These are phyloP conservation scores for Coenonympha glycerion DNA, from an alignment of 2,888 invertebrate genomes.

Conservation along the genomic window DNA sequence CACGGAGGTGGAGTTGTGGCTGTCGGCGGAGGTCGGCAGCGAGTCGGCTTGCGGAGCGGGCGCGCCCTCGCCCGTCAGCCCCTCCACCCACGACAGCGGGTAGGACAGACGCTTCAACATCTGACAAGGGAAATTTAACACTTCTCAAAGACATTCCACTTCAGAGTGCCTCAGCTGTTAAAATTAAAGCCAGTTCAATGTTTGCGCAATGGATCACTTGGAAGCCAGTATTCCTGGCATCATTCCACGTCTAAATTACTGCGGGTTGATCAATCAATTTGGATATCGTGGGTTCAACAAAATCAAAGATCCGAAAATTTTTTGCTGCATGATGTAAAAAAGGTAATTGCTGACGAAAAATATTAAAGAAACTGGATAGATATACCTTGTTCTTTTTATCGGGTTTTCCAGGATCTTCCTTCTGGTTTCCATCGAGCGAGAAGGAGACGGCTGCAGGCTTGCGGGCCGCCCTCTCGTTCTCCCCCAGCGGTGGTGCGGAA, in stretches of 20 bases:
- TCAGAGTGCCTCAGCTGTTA: too few species aligned
- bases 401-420: constrained; percentile 75
- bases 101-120: constrained; percentile 94
- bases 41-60: constrained; percentile 73
- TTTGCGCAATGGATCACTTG: too few species aligned
- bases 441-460: constrained; percentile 69
- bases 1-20: constrained; percentile 81
- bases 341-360: too few species aligned
- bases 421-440: constrained; percentile 62
- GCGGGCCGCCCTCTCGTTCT: constrained; percentile 62
- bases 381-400: constrained; percentile 85
- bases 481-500: constrained; percentile 71
- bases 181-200: too few species aligned
- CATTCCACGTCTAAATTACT: too few species aligned
- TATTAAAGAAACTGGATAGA: neutral
- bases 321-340: too few species aligned
- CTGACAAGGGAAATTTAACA: constrained; percentile 61
- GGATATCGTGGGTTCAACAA: too few species aligned
- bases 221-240: too few species aligned
- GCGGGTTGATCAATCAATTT: too few species aligned
- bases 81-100: constrained; percentile 94
- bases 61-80: constrained; percentile 85
- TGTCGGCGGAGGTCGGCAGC: constrained; percentile 77
- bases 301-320: too few species aligned
- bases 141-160: too few species aligned